phyloP scores from a whole-genome alignment of 2,797 vertebrate genomes.

The Hippopotamyrus pictus region DNA sequence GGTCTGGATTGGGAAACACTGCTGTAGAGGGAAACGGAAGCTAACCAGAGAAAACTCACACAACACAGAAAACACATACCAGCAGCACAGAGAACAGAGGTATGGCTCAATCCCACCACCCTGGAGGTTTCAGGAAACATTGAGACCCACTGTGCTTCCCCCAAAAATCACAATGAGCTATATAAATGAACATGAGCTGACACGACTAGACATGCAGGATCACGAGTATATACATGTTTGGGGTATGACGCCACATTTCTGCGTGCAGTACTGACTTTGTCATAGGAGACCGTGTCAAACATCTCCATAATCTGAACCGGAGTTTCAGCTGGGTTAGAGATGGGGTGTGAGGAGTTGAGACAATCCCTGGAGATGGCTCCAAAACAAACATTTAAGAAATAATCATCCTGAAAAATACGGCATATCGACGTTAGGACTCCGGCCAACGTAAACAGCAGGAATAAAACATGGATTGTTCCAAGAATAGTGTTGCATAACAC shows the following conservation, averaged over 20 bases:
- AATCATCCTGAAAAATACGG: constrained; percentile 19
- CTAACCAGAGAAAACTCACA: background rate
- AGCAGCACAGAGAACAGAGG: background rate
- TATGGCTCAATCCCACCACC: background rate
- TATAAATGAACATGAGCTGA: background rate
- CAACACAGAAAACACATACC: background rate
- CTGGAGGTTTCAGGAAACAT: background rate
- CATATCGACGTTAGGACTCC: background rate
- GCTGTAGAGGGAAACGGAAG: background rate
- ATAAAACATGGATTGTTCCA: background rate
- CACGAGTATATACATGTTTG: background rate
- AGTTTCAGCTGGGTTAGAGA: constrained; percentile 25
- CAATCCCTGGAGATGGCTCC: constrained; percentile 24
- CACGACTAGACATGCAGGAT: background rate
- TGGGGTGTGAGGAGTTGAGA: constrained; percentile 23
- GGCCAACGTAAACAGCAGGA: background rate
- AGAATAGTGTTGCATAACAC: background rate
- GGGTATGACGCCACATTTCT: background rate
- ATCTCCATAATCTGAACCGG: constrained; percentile 28
- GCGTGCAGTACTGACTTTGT: constrained; percentile 10
- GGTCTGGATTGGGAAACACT: background rate
- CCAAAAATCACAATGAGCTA: background rate
- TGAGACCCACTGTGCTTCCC: background rate
- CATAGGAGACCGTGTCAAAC: constrained; percentile 28
- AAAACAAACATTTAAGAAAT: constrained; percentile 26